phyloP scores from a whole-genome alignment of 37 sponge, comb jelly and placozoan species.

The Axinella damicornis region DNA sequence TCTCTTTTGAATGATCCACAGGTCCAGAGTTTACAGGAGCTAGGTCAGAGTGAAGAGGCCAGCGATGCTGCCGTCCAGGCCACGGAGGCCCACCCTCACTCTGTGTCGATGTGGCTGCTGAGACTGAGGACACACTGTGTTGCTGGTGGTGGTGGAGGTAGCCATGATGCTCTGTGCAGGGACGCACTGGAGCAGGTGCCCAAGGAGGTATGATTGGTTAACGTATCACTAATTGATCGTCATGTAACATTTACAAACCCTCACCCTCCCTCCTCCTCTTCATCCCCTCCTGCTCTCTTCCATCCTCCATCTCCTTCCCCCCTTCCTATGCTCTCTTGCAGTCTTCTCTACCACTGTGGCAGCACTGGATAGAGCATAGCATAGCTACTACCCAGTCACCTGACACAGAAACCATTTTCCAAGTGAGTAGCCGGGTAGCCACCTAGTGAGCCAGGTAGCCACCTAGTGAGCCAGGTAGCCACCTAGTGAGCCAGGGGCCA shows the following conservation, averaged over 20 bases:
- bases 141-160: not conserved
- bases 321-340: not conserved
- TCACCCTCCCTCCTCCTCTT: no score
- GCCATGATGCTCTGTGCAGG: constrained; percentile 17
- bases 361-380: constrained; percentile 35
- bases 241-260: no score
- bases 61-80: not conserved
- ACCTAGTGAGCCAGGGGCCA: no score
- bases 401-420: constrained; percentile 23
- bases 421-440: constrained; percentile 31
- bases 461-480: no score
- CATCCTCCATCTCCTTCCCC: not conserved
- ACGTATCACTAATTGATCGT: no score
- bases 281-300: no score
- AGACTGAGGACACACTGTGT: not conserved
- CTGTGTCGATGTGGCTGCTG: constrained; percentile 33
- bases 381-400: not conserved
- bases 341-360: constrained; percentile 61
- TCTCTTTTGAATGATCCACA: not conserved
- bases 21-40: not conserved
- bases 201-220: constrained; percentile 22
- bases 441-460: no score
- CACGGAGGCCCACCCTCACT: constrained; percentile 25
- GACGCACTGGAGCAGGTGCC: constrained; percentile 23
- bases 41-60: constrained; percentile 4